Conservation (phyloP, 2,113 vertebrate species). For the Ameiurus melas region DNA sequence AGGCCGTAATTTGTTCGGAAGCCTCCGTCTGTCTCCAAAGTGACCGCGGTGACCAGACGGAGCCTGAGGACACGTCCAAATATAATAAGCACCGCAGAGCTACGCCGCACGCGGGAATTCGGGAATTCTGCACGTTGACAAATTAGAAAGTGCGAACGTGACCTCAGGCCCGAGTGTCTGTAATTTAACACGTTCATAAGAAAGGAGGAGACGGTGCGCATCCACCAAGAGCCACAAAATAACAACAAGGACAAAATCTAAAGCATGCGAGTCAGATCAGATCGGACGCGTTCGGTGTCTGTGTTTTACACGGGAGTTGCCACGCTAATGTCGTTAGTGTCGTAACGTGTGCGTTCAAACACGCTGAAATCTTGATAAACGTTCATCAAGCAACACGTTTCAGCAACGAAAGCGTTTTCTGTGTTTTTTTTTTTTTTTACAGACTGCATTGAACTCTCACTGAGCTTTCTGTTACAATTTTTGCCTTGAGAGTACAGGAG, state of each 20-base stretch:
- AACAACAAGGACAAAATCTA: background rate
- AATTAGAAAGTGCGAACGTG: slow-evolving; percentile 16
- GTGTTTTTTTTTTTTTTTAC: background rate
- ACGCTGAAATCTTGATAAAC: too few relatives aligned
- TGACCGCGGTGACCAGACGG: slow-evolving; percentile 42
- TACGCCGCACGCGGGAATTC: slow-evolving; percentile 22
- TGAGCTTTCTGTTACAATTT: background rate
- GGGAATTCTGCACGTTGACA: slow-evolving; percentile 13
- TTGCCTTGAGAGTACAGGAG: background rate
- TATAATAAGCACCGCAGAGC: slow-evolving; percentile 53
- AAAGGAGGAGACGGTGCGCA: background rate
- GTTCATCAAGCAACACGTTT: too few relatives aligned
- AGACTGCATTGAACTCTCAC: too few relatives aligned
- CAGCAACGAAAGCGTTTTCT: background rate
- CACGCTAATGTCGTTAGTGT: too few relatives aligned
- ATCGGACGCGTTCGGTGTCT: background rate
- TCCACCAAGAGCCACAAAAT: background rate
- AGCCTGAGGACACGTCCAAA: slow-evolving; percentile 48
- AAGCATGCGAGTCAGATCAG: background rate
- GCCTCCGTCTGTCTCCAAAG: slow-evolving; percentile 36
- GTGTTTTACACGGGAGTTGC: too few relatives aligned
- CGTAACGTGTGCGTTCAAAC: too few relatives aligned
- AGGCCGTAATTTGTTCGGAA: slow-evolving; percentile 48
- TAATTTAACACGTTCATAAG: slow-evolving; percentile 1
- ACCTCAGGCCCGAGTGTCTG: background rate